Conservation (phyloP, 2,888 invertebrate species). For the Hypselothyrea guttata region DNA sequence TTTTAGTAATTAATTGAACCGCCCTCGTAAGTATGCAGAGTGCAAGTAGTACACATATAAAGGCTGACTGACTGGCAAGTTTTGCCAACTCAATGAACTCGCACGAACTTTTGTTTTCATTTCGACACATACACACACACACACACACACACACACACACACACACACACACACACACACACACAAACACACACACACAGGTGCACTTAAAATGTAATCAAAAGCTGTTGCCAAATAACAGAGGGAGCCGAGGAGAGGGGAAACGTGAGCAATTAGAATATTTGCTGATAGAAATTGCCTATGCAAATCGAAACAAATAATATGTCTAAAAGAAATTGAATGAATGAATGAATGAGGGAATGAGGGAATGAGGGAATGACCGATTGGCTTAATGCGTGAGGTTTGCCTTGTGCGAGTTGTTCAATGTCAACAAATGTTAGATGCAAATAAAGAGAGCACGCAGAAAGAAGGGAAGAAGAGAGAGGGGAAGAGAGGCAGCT, state of each 20-base stretch:
- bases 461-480: slow-evolving; percentile 16
- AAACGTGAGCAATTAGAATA: slow-evolving; percentile 29
- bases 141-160: not conserved
- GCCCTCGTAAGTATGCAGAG: slow-evolving; percentile 21
- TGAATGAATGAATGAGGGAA: slow-evolving; percentile 58
- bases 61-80: slow-evolving; percentile 48
- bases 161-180: slow-evolving; percentile 11
- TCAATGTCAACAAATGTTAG: slow-evolving; percentile 69
- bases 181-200: slow-evolving; percentile 2
- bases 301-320: slow-evolving; percentile 29
- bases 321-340: slow-evolving; percentile 13
- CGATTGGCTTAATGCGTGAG: slow-evolving; percentile 34
- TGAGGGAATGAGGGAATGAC: slow-evolving; percentile 7
- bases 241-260: not conserved
- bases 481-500: slow-evolving; percentile 20
- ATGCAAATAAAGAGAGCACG: slow-evolving; percentile 56
- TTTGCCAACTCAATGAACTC: slow-evolving; percentile 73
- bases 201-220: slow-evolving; percentile 26
- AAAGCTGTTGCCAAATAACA: slow-evolving; percentile 10
- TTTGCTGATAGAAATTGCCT: slow-evolving; percentile 31
- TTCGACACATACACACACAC: slow-evolving; percentile 32
- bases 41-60: not conserved
- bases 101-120: slow-evolving; percentile 74
- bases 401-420: slow-evolving; percentile 53
- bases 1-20: too few relatives aligned